phyloP scores from a whole-genome alignment of 2,797 vertebrate genomes.

The Parotocinclus haroldoi region DNA sequence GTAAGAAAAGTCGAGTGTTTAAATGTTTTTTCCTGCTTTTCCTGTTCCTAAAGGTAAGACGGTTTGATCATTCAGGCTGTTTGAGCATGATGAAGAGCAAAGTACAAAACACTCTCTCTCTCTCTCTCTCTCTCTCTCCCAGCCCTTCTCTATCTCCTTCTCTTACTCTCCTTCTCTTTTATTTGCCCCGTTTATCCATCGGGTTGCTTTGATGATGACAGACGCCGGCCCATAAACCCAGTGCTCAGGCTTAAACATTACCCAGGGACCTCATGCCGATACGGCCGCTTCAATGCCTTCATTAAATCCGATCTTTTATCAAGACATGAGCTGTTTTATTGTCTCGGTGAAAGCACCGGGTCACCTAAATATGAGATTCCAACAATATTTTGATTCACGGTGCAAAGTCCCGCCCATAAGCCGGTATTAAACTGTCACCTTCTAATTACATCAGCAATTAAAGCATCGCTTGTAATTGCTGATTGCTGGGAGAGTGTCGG shows the following conservation, averaged over 20 bases:
- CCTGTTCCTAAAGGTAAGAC: too few relatives aligned
- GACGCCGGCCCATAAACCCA: constrained; percentile 71
- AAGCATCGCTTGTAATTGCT: constrained; percentile 18
- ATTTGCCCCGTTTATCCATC: constrained; percentile 52
- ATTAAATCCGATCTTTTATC: background rate
- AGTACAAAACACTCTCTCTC: constrained; percentile 54
- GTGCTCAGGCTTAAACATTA: constrained; percentile 77
- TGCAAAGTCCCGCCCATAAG: background rate
- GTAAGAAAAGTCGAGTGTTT: constrained; percentile 60
- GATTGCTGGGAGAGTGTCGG: constrained; percentile 24
- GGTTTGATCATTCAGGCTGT: too few relatives aligned
- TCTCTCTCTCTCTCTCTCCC: constrained; percentile 55
- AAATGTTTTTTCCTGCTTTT: constrained; percentile 45
- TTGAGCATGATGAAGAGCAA: background rate
- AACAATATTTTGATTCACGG: background rate
- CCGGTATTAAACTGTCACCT: background rate
- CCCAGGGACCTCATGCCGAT: constrained; percentile 69
- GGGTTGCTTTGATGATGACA: constrained; percentile 79
- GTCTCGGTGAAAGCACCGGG: background rate
- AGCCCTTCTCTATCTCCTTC: background rate
- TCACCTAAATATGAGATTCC: constrained; percentile 3
- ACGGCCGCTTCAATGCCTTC: background rate
- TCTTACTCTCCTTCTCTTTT: constrained; percentile 56
- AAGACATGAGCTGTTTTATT: background rate
- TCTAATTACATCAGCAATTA: too few relatives aligned